phyloP scores from a whole-genome alignment of 2,113 vertebrate species.

The Cnemophilus loriae region DNA sequence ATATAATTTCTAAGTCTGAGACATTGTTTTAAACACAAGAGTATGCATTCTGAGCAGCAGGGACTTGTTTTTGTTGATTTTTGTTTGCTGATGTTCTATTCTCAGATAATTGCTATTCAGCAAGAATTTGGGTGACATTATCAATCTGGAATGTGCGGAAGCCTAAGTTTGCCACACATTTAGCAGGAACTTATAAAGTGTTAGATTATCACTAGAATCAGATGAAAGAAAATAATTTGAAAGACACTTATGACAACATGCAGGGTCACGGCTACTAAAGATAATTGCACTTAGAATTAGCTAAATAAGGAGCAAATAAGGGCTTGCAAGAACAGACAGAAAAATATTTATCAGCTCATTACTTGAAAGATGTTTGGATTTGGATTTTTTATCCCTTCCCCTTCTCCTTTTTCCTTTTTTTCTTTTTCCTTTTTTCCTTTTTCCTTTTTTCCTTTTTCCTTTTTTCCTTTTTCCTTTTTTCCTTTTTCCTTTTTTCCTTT shows the following conservation, averaged over 20 bases:
- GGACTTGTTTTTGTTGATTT: neutral
- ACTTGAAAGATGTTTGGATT: neutral
- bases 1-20: neutral
- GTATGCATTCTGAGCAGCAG: neutral
- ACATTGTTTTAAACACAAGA: neutral
- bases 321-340: neutral
- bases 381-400: neutral
- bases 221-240: neutral
- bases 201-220: neutral
- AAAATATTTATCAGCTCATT: neutral
- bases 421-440: fast-evolving
- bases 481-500: too few relatives aligned
- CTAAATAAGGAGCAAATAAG: neutral
- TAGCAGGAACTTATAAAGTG: neutral
- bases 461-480: too few relatives aligned
- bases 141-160: neutral
- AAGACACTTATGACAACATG: neutral
- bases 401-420: neutral
- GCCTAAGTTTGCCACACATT: neutral
- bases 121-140: neutral
- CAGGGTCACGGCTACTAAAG: neutral
- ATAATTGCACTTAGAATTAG: neutral
- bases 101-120: neutral
- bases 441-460: too few relatives aligned
- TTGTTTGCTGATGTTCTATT: neutral